Evolutionary conservation across 2,888 invertebrate species (phyloP), one percentile per base, ranked within the genome.

Genomic region (Leptopilina myrica): DNA sequence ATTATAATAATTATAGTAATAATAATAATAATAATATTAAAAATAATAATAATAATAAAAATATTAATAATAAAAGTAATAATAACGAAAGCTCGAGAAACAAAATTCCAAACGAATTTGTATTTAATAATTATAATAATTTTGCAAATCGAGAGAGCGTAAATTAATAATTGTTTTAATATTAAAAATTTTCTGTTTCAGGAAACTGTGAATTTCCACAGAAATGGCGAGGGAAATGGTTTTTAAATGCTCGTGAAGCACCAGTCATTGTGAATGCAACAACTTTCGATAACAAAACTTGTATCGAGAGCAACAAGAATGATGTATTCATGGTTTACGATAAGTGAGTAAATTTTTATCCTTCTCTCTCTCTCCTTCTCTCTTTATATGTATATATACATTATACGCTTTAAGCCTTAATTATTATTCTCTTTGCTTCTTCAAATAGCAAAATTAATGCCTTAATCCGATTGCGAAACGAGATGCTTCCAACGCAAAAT

Each of bases 201-300:
- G 95, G 94, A 82, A 94, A 93, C 80, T 96, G 96, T 91, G 93
- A 94, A 80, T 96, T 96, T 90, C 95, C 95, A 59, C 92, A 93
- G 78, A 92, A 93, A 79, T 96, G 96, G 96, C 92, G 94, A 4
- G 96, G 96, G 53, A 92, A 93, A 87, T 96, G 96, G 96, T 96
- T 96, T 92, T 95, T 95, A 90, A 94, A 95, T 5, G 96, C 95
- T 5, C 93, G 93, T 81, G 93, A 92, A 5, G 83, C 87, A 46
- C 86, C 89, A 59, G 89, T 92, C 79, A 86, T 83, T 26, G 86
- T 91, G 64, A 92, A 92, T 82, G 82, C 89, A 15, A 93, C 93
- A 6, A 92, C 93, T 75, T 92, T 95, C 78, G 92, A 93, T 76
- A 95, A 95, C 89, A 92, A 93, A 83, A 94, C 94, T 0, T 94